These are phyloP conservation scores for Rattus rattus DNA, from an alignment of 2,113 vertebrate genomes.

Conservation along the genomic window DNA sequence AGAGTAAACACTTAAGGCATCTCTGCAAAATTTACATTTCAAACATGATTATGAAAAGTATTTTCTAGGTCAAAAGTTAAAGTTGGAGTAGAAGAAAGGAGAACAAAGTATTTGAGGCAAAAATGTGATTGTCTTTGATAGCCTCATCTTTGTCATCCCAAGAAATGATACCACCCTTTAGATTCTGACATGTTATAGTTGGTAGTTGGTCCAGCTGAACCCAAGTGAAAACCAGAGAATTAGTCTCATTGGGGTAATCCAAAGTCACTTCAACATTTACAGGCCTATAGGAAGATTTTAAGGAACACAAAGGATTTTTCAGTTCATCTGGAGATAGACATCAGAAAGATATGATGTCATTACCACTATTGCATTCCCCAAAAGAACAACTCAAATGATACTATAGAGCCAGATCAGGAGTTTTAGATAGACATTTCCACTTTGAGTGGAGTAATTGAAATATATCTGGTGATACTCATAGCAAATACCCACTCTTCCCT, in stretches of 20 bases:
- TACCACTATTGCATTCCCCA: neutral
- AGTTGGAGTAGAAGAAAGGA: neutral
- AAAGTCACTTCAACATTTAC: neutral
- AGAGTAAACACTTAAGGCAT: neutral
- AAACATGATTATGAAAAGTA: neutral
- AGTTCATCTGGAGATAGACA: neutral
- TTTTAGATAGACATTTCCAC: neutral
- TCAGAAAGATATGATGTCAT: neutral
- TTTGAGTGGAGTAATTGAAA: neutral
- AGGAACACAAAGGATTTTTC: neutral
- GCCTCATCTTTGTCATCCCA: neutral
- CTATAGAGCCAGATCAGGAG: neutral
- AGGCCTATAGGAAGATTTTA: neutral
- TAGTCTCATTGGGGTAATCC: neutral
- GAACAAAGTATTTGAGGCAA: neutral
- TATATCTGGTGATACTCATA: neutral
- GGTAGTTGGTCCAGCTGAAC: neutral
- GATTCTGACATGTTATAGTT: neutral
- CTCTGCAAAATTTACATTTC: neutral
- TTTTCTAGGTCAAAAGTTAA: neutral
- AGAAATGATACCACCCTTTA: neutral
- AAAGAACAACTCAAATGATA: neutral
- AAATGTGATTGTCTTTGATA: neutral
- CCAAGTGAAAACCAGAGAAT: neutral
- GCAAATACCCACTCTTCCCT: neutral